Conservation (phyloP, 2,113 vertebrate genomes). For the Rhombomys opimus region DNA sequence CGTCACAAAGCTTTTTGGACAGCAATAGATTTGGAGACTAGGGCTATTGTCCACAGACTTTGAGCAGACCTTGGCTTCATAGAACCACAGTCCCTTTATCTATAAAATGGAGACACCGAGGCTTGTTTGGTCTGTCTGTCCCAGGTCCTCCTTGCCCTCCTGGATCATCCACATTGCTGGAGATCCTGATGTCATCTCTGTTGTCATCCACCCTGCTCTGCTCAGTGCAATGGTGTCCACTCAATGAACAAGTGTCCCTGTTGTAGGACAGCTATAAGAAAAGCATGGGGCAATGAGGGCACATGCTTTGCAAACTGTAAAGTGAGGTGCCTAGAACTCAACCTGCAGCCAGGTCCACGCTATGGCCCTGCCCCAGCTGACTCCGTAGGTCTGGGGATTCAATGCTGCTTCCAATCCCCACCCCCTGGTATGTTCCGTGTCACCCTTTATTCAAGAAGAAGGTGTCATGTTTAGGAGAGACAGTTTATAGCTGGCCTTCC, state of each 20-base stretch:
- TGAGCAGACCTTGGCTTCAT: background rate
- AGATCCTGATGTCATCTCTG: background rate
- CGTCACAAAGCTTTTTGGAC: background rate
- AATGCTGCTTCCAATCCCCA: background rate
- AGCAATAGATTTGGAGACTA: background rate
- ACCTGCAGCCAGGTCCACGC: background rate
- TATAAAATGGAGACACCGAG: background rate
- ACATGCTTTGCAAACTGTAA: background rate
- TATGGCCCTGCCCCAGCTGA: background rate
- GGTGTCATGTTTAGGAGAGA: background rate
- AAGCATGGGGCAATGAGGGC: background rate
- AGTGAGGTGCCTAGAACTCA: background rate
- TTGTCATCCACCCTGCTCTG: background rate
- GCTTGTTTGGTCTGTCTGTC: background rate
- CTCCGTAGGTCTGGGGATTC: background rate
- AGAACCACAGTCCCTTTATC: background rate
- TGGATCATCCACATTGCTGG: fast-evolving
- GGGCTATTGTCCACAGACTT: fast-evolving
- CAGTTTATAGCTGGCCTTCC: background rate
- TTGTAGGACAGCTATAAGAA: background rate
- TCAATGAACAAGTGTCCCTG: background rate
- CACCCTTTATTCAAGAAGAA: background rate
- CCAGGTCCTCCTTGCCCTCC: background rate
- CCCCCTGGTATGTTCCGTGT: background rate
- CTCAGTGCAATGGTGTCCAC: fast-evolving